Conservation (phyloP, 2,888 invertebrate genomes). For the Lasioglossum oenotherae region DNA sequence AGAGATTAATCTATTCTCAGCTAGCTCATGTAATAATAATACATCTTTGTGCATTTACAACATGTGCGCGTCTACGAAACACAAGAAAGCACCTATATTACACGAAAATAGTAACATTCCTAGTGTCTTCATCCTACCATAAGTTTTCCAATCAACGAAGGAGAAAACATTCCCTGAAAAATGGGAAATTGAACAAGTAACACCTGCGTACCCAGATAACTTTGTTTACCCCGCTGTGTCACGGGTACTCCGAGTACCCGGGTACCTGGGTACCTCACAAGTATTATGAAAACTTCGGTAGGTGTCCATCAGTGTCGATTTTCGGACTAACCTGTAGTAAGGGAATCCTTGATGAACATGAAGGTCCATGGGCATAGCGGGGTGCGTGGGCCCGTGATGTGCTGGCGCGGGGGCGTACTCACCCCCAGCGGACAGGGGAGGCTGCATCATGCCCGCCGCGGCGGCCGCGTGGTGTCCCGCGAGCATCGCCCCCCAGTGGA, state of each 20-base stretch:
- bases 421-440: slow-evolving; percentile 79
- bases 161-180: background rate
- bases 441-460: slow-evolving; percentile 87
- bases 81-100: background rate
- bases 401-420: slow-evolving; percentile 80
- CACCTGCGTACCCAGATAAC: too few species aligned
- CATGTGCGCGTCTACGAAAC: background rate
- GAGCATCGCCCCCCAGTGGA: slow-evolving; percentile 83
- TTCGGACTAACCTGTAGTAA: slow-evolving; percentile 87
- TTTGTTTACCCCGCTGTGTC: background rate
- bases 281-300: background rate
- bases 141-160: background rate
- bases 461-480: slow-evolving; percentile 85
- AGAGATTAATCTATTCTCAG: background rate
- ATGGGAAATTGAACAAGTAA: background rate
- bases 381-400: slow-evolving; percentile 86
- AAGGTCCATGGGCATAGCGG: slow-evolving; percentile 93
- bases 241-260: background rate
- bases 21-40: background rate
- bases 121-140: background rate
- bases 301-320: background rate
- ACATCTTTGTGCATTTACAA: background rate
- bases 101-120: background rate
- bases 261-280: background rate
- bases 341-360: slow-evolving; percentile 96